A percentile compares a stretch with the other conserved stretches of the same genome.
These are phyloP conservation scores for Lysandra coridon DNA, from an alignment of 2,888 invertebrate genomes.

Conservation along the genomic window DNA sequence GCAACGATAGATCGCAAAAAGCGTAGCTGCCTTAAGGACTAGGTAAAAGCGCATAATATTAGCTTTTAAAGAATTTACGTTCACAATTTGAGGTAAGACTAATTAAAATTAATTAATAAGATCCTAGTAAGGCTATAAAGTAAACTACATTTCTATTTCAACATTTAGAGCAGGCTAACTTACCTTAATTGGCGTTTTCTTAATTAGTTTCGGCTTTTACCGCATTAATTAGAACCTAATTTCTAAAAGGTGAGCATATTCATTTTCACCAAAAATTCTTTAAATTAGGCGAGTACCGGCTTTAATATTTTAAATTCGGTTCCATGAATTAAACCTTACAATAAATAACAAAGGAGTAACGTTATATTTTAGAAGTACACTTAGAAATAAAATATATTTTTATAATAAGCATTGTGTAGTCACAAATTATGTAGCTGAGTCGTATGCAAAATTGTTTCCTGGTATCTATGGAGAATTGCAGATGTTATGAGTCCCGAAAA, in stretches of 20 bases:
- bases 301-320: neutral
- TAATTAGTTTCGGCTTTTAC: constrained; percentile 18
- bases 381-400: too few relatives aligned
- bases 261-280: neutral
- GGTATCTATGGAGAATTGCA: too few relatives aligned
- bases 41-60: too few relatives aligned
- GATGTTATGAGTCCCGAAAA: too few relatives aligned
- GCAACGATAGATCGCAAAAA: too few relatives aligned
- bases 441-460: neutral
- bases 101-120: constrained; percentile 6
- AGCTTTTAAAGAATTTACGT: neutral
- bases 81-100: neutral
- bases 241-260: neutral
- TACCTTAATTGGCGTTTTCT: constrained; percentile 6
- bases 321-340: neutral
- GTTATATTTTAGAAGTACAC: too few relatives aligned
- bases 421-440: neutral
- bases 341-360: too few relatives aligned
- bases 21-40: too few relatives aligned
- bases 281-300: neutral
- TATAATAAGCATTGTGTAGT: too few relatives aligned
- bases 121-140: neutral
- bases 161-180: neutral
- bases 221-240: constrained; percentile 9
- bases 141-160: constrained; percentile 9